Percentiles rank a stretch among this genome's conserved stretches.
Evolutionary conservation across 2,888 invertebrate species (phyloP).

Genomic region (Gandaritis pyraliata): DNA sequence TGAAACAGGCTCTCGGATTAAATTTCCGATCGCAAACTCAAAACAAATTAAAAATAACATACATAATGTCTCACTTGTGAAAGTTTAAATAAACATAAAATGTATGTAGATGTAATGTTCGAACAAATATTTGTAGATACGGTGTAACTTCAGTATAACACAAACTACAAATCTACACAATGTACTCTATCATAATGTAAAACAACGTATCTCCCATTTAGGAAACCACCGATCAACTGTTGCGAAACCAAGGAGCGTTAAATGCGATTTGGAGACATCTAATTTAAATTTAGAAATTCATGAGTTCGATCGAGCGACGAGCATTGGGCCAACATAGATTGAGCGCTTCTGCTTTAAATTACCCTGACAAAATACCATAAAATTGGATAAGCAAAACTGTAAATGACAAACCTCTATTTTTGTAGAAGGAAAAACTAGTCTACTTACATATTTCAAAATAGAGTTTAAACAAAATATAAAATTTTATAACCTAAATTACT

Average conservation of each 20-base stretch:
- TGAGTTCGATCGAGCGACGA: slow-evolving; percentile 62
- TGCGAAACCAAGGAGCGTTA: slow-evolving; percentile 58
- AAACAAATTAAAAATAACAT: no score
- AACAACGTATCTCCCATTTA: slow-evolving; percentile 17
- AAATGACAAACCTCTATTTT: not conserved
- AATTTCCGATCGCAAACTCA: not conserved
- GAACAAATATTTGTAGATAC: no score
- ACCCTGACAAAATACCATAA: slow-evolving; percentile 38
- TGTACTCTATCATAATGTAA: not conserved
- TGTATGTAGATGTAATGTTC: no score
- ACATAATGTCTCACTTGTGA: no score
- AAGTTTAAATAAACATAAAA: no score
- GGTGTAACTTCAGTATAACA: no score
- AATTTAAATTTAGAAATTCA: slow-evolving; percentile 69
- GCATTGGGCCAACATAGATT: slow-evolving; percentile 31
- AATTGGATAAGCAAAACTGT: not conserved
- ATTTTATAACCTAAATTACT: no score
- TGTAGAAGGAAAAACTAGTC: not conserved
- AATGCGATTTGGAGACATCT: slow-evolving; percentile 66
- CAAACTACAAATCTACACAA: not conserved
- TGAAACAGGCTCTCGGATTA: not conserved
- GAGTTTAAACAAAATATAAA: no score
- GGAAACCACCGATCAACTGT: slow-evolving; percentile 53
- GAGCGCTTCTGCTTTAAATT: slow-evolving; percentile 39
- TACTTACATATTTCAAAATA: not conserved